Base-by-base conservation (phyloP, 2,888 invertebrate genomes). In the Clunio marinus region DNA sequence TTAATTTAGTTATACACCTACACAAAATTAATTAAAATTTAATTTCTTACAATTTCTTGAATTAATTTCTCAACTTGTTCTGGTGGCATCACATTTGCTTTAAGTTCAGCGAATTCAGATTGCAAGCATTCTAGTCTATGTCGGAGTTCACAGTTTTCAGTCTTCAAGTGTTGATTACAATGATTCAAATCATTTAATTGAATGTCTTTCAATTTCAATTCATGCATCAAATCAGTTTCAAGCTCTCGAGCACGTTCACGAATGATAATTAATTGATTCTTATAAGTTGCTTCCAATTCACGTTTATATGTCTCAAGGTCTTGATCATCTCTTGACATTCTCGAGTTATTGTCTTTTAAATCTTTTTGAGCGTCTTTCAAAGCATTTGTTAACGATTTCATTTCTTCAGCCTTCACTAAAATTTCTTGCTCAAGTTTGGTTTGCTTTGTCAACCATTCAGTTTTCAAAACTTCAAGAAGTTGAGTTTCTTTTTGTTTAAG, bases 61-160 rank as follows among this genome's bases (percentile, higher is more conserved):
- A 89, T 78, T 2, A 90, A 78, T 65, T 82, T 83, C 0, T 85
- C 82, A 0, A 88, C 83, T 77, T 88, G 86, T 71, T 88, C 85
- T 71, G 84, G 84, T 0, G 86, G 85, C 46, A 87, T 74, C 22
- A 83, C 83, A 0, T 82, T 83, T 73, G 84, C 84, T 72, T 82
- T 82, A 63, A 77, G 72, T 13, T 75, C 78, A 8, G 81, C 78
- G 0, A 75, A 71, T 70, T 76, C 73, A 2, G 71, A 70, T 35
- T 76, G 74, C 70, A 77, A 72, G 13, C 72, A 66, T 1, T 70
- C 70, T 1, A 75, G 71, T 15, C 73, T 74, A 4, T 73, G 69
- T 27, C 74, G 73, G 1, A 77, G 70, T 32, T 73, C 73, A 0
- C 78, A 76, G 10, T 81, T 72, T 71, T 81, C 80, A 46, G 79